phyloP scores from a whole-genome alignment of 1,140 invertebrate species.

The Lethrus apterus region DNA sequence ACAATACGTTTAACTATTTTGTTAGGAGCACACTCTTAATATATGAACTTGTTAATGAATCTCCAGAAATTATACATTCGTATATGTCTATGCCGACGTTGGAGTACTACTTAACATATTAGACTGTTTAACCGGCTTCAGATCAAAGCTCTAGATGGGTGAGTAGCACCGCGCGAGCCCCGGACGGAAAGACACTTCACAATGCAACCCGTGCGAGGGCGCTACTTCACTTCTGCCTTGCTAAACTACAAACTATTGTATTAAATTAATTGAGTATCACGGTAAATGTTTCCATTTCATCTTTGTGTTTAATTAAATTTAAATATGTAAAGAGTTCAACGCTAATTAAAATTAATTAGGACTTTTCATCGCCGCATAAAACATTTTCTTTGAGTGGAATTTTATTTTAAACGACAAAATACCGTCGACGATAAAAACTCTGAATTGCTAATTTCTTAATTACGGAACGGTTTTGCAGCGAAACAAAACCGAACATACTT shows the following conservation, averaged over 20 bases:
- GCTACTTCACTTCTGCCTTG: conserved; percentile 6
- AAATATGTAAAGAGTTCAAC: conserved; percentile 9
- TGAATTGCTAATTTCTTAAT: too few relatives aligned
- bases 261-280: conserved; percentile 25
- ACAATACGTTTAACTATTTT: conserved; percentile 10
- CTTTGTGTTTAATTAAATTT: conserved; percentile 18
- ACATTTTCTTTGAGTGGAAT: conserved; percentile 14
- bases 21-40: conserved; percentile 2
- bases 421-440: too few relatives aligned
- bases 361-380: conserved; percentile 13
- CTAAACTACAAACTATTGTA: conserved; percentile 19
- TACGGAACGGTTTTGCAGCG: too few relatives aligned
- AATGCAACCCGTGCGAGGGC: conserved; percentile 7
- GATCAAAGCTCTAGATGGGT: conserved; percentile 11
- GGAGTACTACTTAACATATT: not conserved
- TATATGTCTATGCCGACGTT: conserved; percentile 3
- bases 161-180: not conserved
- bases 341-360: conserved; percentile 15
- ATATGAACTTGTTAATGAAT: conserved; percentile 12
- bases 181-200: not conserved
- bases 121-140: conserved; percentile 8
- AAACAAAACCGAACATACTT: too few relatives aligned
- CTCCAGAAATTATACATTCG: conserved; percentile 7
- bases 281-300: conserved; percentile 24
- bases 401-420: too few relatives aligned